Evolutionary conservation across 2,888 invertebrate species (phyloP), one percentile per base, ranked within the genome.

Genomic region (Cynaeus angustus): DNA sequence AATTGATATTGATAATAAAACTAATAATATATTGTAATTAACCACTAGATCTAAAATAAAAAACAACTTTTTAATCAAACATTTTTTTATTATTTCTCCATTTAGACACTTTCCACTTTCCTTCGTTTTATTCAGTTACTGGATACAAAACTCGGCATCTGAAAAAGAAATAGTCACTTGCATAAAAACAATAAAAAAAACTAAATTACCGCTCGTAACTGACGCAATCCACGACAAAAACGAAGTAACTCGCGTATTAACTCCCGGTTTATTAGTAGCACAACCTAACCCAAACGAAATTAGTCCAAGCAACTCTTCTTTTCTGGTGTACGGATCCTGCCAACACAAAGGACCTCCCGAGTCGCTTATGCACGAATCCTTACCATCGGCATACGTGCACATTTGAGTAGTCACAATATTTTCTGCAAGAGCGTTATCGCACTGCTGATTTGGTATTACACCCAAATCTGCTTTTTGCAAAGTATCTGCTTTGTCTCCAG

Each of bases 281-380:
- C 92, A 92, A 61, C 73, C 85, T 0, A 66, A 53, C 3, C 92
- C 91, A 72, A 73, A 85, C 64, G 89, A 89, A 61, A 91, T 85
- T 10, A 90, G 77, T 0, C 89, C 91, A 0, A 87, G 56, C 14
- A 78, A 10, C 73, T 84, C 86, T 0, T 87, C 75, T 0, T 84
- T 78, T 0, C 83, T 84, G 0, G 80, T 85, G 0, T 64, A 10
- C 0, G 78, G 75, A 72, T 90, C 88, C 55, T 84, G 82, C 86
- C 87, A 89, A 13, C 79, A 50, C 7, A 79, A 45, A n/a, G 41
- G 41, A 1, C 41, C 41, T 10, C 41, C 41, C 9, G 81, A 81
- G 71, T 81, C 81, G 9, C 73, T 72, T 50, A 78, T 76, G 61
- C 81, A 81, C 2, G 78, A 71, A 59, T 81, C 81, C 69, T 80